Evolutionary conservation across 1,140 invertebrate genomes (phyloP).

Genomic region (Prorops nasuta): DNA sequence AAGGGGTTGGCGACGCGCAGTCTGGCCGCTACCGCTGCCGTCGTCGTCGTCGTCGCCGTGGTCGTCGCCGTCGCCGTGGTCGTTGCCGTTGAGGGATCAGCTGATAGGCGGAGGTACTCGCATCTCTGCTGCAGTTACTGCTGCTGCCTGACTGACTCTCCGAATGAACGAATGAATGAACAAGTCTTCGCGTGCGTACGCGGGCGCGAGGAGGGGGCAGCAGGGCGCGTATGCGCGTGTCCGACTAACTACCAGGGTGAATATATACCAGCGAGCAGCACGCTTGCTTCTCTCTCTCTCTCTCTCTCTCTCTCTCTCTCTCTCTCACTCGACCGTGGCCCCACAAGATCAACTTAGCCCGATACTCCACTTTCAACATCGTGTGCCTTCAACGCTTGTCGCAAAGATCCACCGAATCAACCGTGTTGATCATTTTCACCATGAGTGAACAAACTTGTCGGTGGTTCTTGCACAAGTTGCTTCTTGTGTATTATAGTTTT

Average conservation of each 20-base stretch:
- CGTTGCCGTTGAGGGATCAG: constrained; percentile 28
- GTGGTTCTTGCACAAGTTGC: no score
- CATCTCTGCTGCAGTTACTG: neutral
- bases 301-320: neutral
- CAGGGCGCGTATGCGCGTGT: constrained; percentile 21
- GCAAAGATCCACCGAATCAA: no score
- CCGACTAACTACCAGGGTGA: constrained; percentile 28
- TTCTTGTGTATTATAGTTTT: no score
- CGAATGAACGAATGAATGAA: constrained; percentile 42
- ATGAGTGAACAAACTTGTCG: no score
- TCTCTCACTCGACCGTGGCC: neutral
- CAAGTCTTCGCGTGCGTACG: constrained; percentile 37
- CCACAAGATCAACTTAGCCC: no score
- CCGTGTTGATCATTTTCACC: no score
- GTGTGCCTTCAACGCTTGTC: no score
- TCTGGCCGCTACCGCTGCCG: constrained; percentile 30
- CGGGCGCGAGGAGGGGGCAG: constrained; percentile 25
- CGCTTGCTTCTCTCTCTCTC: no score
- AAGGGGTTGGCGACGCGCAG: constrained; percentile 40
- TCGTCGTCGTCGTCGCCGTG: constrained; percentile 16
- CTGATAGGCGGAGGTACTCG: constrained; percentile 41
- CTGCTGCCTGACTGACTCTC: constrained; percentile 37
- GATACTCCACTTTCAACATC: no score
- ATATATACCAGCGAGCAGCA: neutral
- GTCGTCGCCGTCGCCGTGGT: neutral